Evolutionary conservation across 2,113 vertebrate species (phyloP).

Genomic region (Hydropotes inermis): DNA sequence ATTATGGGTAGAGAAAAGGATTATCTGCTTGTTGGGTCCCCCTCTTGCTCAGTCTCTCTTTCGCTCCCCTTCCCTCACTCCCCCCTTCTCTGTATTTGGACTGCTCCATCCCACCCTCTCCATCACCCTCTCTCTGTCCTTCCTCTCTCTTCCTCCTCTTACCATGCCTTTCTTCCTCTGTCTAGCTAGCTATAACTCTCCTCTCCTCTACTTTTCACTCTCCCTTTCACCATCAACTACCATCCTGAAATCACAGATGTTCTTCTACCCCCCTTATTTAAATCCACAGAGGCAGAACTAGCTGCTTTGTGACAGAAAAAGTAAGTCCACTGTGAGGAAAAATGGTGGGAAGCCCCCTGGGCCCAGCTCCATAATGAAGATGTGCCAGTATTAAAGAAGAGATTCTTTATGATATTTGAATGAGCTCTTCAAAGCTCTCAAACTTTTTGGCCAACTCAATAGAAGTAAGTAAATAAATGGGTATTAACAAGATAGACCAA

Average conservation of each 20-base stretch:
- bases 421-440: slow-evolving; percentile 83
- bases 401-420: slow-evolving; percentile 83
- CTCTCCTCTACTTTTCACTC: not conserved
- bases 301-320: not conserved
- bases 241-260: not conserved
- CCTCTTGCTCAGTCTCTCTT: too few species aligned
- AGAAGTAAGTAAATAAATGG: slow-evolving; percentile 72
- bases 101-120: not conserved
- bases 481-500: slow-evolving; percentile 82
- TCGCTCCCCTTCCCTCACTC: not conserved
- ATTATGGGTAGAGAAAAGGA: not conserved
- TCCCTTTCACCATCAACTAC: not conserved
- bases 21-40: not conserved
- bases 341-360: not conserved
- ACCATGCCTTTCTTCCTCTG: not conserved
- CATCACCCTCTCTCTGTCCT: not conserved
- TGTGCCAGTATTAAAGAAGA: not conserved
- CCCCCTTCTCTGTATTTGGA: not conserved
- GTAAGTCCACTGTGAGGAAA: not conserved
- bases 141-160: not conserved
- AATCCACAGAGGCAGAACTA: not conserved
- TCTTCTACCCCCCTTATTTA: not conserved
- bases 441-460: slow-evolving; percentile 15
- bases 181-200: not conserved
- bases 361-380: not conserved